These are phyloP conservation scores for Sebastes fasciatus DNA, from an alignment of 2,113 vertebrate species.

Conservation along the genomic window DNA sequence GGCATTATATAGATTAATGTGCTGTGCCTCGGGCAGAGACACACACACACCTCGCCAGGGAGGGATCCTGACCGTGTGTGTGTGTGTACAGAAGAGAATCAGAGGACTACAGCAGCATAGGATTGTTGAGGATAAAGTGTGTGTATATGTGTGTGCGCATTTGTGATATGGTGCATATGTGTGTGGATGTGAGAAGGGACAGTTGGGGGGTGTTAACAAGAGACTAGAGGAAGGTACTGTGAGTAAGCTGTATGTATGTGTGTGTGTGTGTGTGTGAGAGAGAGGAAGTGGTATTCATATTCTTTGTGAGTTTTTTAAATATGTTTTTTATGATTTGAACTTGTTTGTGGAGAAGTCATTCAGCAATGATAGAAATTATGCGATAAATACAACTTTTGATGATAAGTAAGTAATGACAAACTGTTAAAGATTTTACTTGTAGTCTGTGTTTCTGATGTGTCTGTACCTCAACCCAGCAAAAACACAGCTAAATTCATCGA, in stretches of 20 bases:
- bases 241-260: conserved; percentile 39
- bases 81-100: conserved; percentile 39
- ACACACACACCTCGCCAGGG: conserved; percentile 74
- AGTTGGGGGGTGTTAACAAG: conserved; percentile 37
- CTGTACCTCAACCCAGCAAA: conserved; percentile 3
- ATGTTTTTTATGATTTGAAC: conserved; percentile 7
- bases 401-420: conserved; percentile 16
- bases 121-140: conserved; percentile 52
- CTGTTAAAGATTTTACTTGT: background rate
- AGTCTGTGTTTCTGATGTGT: background rate
- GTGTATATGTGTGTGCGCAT: conserved; percentile 27
- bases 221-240: conserved; percentile 37
- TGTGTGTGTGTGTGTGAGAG: conserved; percentile 2
- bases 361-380: conserved; percentile 7
- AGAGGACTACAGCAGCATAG: conserved; percentile 26
- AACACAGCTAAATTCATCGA: background rate
- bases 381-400: conserved; percentile 20
- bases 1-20: conserved; percentile 89
- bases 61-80: conserved; percentile 67
- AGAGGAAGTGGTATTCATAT: conserved; percentile 10
- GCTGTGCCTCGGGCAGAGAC: conserved; percentile 80
- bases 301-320: conserved; percentile 22
- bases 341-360: conserved; percentile 23
- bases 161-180: conserved; percentile 28
- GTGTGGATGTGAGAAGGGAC: conserved; percentile 44